Conservation (phyloP, 2,113 vertebrate species). For the Bettongia penicillata region DNA sequence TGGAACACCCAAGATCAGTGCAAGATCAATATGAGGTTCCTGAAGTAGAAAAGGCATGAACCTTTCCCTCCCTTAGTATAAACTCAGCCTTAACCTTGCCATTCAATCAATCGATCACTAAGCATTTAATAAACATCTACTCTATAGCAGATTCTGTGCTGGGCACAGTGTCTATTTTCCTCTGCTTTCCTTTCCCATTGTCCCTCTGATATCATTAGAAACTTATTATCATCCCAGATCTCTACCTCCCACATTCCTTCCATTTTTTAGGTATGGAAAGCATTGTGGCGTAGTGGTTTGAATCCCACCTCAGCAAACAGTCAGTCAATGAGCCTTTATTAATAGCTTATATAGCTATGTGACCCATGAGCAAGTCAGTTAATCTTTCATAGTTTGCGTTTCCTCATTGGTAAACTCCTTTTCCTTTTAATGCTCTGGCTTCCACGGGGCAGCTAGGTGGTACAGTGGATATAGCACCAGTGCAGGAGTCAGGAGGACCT, state of each 20-base stretch:
- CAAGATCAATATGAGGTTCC: background rate
- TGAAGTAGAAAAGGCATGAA: too few relatives aligned
- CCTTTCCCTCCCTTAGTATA: too few relatives aligned
- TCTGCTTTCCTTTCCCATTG: background rate
- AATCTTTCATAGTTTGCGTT: background rate
- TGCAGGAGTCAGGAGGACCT: too few relatives aligned
- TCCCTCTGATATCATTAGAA: background rate
- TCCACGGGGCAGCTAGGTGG: too few relatives aligned
- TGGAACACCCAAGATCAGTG: background rate
- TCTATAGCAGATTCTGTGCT: background rate
- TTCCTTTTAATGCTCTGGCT: background rate
- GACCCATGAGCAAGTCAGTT: background rate
- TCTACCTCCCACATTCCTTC: background rate
- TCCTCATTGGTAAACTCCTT: background rate
- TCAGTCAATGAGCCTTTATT: background rate
- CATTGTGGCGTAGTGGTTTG: background rate
- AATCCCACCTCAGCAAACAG: background rate
- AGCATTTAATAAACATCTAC: background rate
- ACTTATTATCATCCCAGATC: background rate
- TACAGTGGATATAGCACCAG: too few relatives aligned
- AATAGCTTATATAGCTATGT: background rate
- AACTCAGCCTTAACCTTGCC: background rate
- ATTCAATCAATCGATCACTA: background rate
- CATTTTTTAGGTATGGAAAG: background rate
- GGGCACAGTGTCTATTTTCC: background rate